Conservation (phyloP, 2,888 invertebrate genomes). For the Drosophila mayaguana region DNA sequence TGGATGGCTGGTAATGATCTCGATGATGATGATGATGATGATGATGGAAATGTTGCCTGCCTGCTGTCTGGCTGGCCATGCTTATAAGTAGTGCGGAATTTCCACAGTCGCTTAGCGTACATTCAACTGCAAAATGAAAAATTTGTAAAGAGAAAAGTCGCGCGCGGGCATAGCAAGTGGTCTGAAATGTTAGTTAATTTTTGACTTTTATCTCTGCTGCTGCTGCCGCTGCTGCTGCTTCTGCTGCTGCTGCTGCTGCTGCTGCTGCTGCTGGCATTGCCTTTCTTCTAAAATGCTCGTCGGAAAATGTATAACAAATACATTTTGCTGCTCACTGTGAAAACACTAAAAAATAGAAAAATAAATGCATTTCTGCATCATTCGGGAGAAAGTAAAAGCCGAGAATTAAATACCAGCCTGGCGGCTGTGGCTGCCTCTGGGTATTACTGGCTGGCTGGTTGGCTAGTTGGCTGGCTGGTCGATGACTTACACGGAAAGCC, state of each 20-base stretch:
- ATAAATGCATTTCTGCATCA: conserved; percentile 64
- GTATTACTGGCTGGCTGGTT: conserved; percentile 27
- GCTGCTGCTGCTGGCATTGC: conserved; percentile 34
- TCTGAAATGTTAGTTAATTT: conserved; percentile 60
- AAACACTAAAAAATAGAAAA: conserved; percentile 37
- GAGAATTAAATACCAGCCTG: conserved; percentile 75
- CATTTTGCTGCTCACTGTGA: conserved; percentile 40
- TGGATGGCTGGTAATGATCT: conserved; percentile 48
- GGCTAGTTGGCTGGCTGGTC: conserved; percentile 55
- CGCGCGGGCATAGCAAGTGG: conserved; percentile 57
- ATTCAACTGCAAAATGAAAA: conserved; percentile 70
- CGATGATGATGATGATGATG: conserved; percentile 47
- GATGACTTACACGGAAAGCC: conserved; percentile 69
- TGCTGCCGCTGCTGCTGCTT: neutral
- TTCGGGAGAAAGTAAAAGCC: conserved; percentile 82
- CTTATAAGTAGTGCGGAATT: conserved; percentile 78
- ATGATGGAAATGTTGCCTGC: conserved; percentile 33
- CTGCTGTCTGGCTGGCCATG: conserved; percentile 45
- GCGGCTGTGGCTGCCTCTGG: conserved; percentile 24
- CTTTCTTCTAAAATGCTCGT: conserved; percentile 71
- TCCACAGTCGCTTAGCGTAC: conserved; percentile 73
- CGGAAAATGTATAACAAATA: conserved; percentile 66
- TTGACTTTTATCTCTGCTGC: conserved; percentile 53
- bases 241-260: no score
- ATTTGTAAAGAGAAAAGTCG: conserved; percentile 60